Base-by-base conservation (phyloP, 2,888 invertebrate genomes). In the Rotaria magnacalcarata region DNA sequence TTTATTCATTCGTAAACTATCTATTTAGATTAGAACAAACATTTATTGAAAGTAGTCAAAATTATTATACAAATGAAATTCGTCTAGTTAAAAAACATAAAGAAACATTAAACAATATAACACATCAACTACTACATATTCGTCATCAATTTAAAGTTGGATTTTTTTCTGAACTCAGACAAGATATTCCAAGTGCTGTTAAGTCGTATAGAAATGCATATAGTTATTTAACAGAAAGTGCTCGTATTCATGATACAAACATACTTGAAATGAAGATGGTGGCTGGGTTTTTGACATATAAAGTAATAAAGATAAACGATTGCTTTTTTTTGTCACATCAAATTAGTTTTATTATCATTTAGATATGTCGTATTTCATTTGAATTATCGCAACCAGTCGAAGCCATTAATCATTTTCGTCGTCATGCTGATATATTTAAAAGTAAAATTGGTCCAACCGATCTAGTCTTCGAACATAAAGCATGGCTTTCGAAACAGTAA, bases 81-180 rank as follows among this genome's bases (percentile, higher is more conserved):
- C 87, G 84, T 67, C 47, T 84, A 43, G 84, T 96, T 67, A 96
- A 96, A 90, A 93, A 94, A 84, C 97, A 97, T 90, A 93, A 94
- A 88, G 96, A 97, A 90, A 95, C 95, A 89, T 93, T 97, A 58
- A 96, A 96, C 89, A 95, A 95, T 92, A 95, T 94, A 21, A 94
- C 94, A 41, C 97, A 97, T 91, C 95, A 95, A 90, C 91, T 91
- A 88, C 93, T 99, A 85, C 95, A 95, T 92, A 96, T 98, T 50
- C 92, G 99, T 56, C 97, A 98, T 92, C 96, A 97, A 90, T 97
- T 97, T 90, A 99, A 99, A 92, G 94, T 97, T 91, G 99, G 95
- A 0, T 97, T 96, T 92, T 93, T 96, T 85, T 95, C 95, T 89
- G 99, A 99, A 92, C 92, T 99, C 88, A 94, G 95, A 89, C 96